Evolutionary conservation across 2,888 invertebrate genomes (phyloP).

Genomic region (Rotaria magnacalcarata): DNA sequence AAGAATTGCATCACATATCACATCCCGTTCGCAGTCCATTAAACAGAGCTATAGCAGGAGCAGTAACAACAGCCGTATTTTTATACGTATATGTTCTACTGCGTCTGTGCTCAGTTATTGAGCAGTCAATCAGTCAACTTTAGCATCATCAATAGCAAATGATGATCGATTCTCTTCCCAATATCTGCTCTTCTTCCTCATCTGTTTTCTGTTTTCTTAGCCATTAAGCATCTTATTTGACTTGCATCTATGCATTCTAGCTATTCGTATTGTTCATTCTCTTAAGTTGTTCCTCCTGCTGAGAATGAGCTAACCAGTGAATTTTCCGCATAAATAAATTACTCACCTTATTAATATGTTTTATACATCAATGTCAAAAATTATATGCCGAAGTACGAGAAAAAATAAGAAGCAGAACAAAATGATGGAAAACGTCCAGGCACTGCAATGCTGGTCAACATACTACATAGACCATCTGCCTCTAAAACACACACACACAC

Average conservation of each 20-base stretch:
- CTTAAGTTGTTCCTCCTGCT: constrained; percentile 4
- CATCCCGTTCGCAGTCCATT: constrained; percentile 13
- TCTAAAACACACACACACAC: background rate
- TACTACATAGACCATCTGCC: background rate
- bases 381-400: no score
- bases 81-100: background rate
- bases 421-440: background rate
- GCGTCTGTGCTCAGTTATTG: background rate
- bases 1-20: constrained; percentile 23
- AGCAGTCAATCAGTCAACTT: background rate
- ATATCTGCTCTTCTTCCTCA: background rate
- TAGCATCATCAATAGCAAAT: background rate
- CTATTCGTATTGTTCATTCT: background rate
- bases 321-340: background rate
- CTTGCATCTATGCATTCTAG: background rate
- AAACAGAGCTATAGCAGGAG: background rate
- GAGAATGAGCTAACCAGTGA: background rate
- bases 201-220: background rate
- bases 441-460: background rate
- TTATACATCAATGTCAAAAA: background rate
- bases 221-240: background rate
- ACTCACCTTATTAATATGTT: background rate
- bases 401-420: background rate
- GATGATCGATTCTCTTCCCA: background rate
- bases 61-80: background rate